Evolutionary conservation across 2,113 vertebrate species (phyloP), one percentile per base, ranked within the genome.

Genomic region (Halichoeres trimaculatus): DNA sequence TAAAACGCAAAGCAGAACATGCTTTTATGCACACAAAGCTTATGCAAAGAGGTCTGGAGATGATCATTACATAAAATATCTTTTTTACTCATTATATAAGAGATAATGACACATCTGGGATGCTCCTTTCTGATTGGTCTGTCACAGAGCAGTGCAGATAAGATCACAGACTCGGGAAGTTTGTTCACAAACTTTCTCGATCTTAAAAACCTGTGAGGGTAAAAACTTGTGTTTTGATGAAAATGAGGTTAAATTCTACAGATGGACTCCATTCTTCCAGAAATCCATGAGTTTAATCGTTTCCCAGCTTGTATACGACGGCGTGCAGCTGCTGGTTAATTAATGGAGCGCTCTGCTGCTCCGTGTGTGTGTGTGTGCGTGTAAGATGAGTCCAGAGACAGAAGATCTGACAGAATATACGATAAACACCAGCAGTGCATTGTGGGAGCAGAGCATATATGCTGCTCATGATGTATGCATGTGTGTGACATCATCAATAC

Each of bases 361-460:
- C 3, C 6, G 30, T 30, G 30, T 30, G 30, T 30, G 30, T 30
- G 30, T 30, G 30, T 30, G 30, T 66, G 73, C 70, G 52, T 54
- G 59, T 69, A 71, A 72, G 76, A 82, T 57, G 80, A 73, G 58
- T 63, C 76, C 63, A 69, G 71, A 83, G 66, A 85, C 72, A 56
- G 63, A 74, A 76, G 76, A 82, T 88, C 86, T 70, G 65, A 88
- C 61, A 64, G 89, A 87, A 88, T 87, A 77, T 62, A 14, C 56
- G 73, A 90, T 90, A 63, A 77, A 79, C 60, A 20, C 2, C 56
- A 74, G 83, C 55, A 20, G 47, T 55, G 66, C 69, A 61, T 72
- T 45, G 26, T 59, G 54, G 64, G 69, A 62, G 70, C 30, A 38
- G 35, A 53, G n/a, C 12, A 1, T 34, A 51, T 53, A 48, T 10